Base-by-base conservation (phyloP, 2,888 invertebrate species). In the Pyrrhosoma nymphula region DNA sequence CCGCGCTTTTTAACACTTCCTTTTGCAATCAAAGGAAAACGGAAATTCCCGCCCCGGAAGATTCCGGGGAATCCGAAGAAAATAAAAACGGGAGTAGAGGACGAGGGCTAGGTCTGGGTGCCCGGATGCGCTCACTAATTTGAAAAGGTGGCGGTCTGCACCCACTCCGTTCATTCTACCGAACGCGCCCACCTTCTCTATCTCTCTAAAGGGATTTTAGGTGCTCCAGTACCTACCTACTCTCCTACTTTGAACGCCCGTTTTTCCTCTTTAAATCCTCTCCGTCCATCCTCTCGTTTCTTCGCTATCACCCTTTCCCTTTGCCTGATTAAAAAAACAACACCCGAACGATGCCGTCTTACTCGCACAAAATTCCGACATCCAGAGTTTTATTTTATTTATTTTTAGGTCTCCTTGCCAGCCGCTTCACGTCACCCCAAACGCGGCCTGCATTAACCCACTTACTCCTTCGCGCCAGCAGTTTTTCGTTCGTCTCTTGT, bases 401-500 rank as follows among this genome's bases (percentile, higher is more conserved):
- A 12, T 20, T 20, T 60, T 60, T 60, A 26, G n/a, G n/a, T n/a
- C 14, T 82, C 55, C 89, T 12, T n/a, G 18, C 47, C 88, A 47
- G 23, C 26, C 89, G 16, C 47, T n/a, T 69, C n/a, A 55, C 39
- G 63, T 91, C 63, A 75, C 26, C 47, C 30, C 26, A 89, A 56
- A 89, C 93, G 69, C 93, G 93, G 69, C 93, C 55, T 93, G 93
- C 69, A 93, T 93, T 93, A 93, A 55, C 93, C 93, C 75, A 93
- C 93, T 91, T 91, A 93, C 69, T 10, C 93, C 35, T 26, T 93
- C 93, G 12, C 39, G 35, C 30, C 30, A 16, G 82, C 30, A 82
- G 16, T 82, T 82, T 93, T 93, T 93, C 69, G 47, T n/a, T n/a
- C 69, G 30, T 39, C 47, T 18, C 55, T 47, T 60, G 20, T 47